Conservation (phyloP, 2,113 vertebrate genomes). For the Nibea coibor region DNA sequence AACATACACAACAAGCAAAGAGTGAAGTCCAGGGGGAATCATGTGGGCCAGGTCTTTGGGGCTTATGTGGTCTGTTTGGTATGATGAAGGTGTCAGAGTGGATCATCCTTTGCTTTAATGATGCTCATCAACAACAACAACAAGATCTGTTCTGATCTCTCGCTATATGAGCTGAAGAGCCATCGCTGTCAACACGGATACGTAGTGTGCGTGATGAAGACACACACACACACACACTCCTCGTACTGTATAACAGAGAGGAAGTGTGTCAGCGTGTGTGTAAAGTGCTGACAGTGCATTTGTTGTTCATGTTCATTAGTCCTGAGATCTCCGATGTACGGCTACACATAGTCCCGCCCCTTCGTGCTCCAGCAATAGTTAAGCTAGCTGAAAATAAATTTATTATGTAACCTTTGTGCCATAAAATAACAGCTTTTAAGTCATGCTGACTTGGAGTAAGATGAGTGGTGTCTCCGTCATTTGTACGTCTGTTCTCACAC, state of each 20-base stretch:
- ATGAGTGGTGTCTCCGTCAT: too few relatives aligned
- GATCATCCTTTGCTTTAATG: background rate
- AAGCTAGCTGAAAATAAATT: too few relatives aligned
- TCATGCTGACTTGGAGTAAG: too few relatives aligned
- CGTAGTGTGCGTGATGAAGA: background rate
- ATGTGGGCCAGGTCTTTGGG: background rate
- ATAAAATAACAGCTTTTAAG: too few relatives aligned
- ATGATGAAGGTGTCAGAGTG: background rate
- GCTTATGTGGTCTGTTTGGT: background rate
- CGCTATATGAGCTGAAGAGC: background rate
- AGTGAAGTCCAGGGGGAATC: background rate
- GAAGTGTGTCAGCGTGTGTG: background rate
- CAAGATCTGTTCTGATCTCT: slow-evolving; percentile 7
- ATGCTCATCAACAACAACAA: slow-evolving; percentile 2
- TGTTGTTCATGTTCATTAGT: slow-evolving; percentile 25
- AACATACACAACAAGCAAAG: background rate
- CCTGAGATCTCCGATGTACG: slow-evolving; percentile 16
- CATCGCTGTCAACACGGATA: slow-evolving; percentile 20
- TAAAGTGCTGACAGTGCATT: slow-evolving; percentile 33
- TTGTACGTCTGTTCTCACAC: too few relatives aligned
- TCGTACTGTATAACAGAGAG: background rate
- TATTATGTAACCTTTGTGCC: too few relatives aligned
- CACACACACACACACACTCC: slow-evolving; percentile 3
- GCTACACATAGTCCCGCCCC: too few relatives aligned
- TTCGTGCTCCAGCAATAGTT: too few relatives aligned